A percentile compares a stretch with the other conserved stretches of the same genome.
Evolutionary conservation across 2,797 vertebrate species (phyloP).

Genomic region (Kryptolebias ocellatus): DNA sequence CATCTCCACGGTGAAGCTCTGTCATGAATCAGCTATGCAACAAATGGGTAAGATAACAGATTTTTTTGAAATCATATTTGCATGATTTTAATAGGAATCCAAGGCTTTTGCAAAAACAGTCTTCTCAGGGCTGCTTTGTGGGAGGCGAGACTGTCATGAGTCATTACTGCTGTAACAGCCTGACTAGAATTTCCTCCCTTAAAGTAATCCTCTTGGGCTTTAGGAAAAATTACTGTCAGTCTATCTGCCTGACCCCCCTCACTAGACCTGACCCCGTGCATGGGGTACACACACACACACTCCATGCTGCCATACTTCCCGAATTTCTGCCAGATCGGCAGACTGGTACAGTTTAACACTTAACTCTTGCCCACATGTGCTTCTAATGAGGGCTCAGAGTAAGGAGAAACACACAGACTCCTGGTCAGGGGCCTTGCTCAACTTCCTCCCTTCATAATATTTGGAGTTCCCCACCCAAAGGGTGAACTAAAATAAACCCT

Average conservation of each 20-base stretch:
- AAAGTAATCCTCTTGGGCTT: constrained; percentile 74
- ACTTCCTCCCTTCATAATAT: constrained; percentile 82
- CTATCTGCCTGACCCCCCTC: constrained; percentile 51
- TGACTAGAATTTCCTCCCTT: constrained; percentile 70
- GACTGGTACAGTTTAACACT: constrained; percentile 47
- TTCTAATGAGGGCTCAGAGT: constrained; percentile 71
- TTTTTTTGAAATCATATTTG: constrained; percentile 36
- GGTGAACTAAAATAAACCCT: constrained; percentile 79
- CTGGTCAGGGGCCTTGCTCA: constrained; percentile 70
- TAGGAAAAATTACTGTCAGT: constrained; percentile 68
- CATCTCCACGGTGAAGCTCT: constrained; percentile 12
- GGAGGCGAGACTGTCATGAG: constrained; percentile 71
- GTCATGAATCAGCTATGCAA: constrained; percentile 25
- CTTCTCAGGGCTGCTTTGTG: constrained; percentile 48
- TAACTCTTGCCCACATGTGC: constrained; percentile 69
- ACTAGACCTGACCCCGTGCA: constrained; percentile 56
- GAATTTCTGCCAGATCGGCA: constrained; percentile 52
- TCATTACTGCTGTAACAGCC: constrained; percentile 72
- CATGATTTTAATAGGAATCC: constrained; percentile 45
- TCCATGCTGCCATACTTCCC: constrained; percentile 46
- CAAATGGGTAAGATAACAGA: constrained; percentile 32
- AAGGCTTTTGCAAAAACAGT: constrained; percentile 38
- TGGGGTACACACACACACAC: constrained; percentile 42
- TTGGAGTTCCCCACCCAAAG: constrained; percentile 80
- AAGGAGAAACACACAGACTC: constrained; percentile 57